Evolutionary conservation across 2,113 vertebrate genomes (phyloP).

Genomic region (Pao palembangensis): DNA sequence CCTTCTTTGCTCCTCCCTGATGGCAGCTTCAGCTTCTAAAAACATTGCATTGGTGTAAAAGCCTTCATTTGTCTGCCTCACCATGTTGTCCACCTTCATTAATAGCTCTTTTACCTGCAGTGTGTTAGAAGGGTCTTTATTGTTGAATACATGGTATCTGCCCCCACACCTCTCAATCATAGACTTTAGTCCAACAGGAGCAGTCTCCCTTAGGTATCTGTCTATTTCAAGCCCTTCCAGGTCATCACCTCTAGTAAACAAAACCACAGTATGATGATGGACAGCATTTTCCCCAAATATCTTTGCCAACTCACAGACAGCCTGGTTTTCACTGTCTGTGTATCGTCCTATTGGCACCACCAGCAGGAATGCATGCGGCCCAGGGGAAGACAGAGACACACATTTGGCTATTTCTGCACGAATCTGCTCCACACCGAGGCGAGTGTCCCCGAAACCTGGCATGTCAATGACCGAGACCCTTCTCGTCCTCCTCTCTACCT

Average conservation of each 20-base stretch:
- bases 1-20: conserved; percentile 67
- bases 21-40: conserved; percentile 61
- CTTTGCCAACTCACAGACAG: conserved; percentile 46
- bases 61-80: conserved; percentile 33
- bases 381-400: conserved; percentile 64
- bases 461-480: conserved; percentile 70
- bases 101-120: conserved; percentile 66
- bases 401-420: conserved; percentile 68
- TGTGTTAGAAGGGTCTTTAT: conserved; percentile 54
- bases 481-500: conserved; percentile 16
- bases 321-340: conserved; percentile 60
- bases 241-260: conserved; percentile 74
- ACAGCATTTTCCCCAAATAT: conserved; percentile 71
- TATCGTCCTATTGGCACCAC: conserved; percentile 74
- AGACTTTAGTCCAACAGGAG: conserved; percentile 52
- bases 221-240: conserved; percentile 61
- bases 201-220: conserved; percentile 53
- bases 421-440: conserved; percentile 48
- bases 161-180: conserved; percentile 70
- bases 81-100: conserved; percentile 67
- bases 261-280: conserved; percentile 65
- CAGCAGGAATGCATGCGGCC: conserved; percentile 75
- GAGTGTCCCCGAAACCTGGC: conserved; percentile 78
- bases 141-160: conserved; percentile 75
- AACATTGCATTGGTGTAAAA: conserved; percentile 71